Evolutionary conservation across 2,797 vertebrate species (phyloP), one percentile per base, ranked within the genome.

Genomic region (Hydrocynus forskahlii): DNA sequence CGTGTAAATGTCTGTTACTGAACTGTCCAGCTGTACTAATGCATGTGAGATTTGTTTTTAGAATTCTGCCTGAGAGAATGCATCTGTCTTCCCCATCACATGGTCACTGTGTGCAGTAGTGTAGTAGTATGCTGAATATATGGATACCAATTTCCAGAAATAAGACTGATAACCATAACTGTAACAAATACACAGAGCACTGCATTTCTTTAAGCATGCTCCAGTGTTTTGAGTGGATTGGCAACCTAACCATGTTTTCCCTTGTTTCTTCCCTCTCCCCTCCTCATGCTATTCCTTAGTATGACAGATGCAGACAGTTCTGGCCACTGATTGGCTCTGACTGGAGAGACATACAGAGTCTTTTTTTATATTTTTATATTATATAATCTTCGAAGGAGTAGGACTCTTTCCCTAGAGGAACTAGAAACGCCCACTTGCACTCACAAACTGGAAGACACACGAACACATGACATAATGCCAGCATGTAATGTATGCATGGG

Each of bases 321-420:
- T 79, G 82, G 43, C 76, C 29, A 86, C 75, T 88, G 82, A 90
- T 89, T 89, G 83, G 86, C 82, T 88, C 67, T 85, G 80, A 79
- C 83, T 84, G 79, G 85, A 82, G 80, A 81, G 1, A 83, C 78
- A 23, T 25, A 76, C 73, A 59, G n/a, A 75, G 13, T 23, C 13
- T n/a, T 68, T 81, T 76, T 84, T 83, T 55, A 59, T 84, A 79
- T 75, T 87, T 87, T 88, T 35, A 75, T 83, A 84, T 91, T 90
- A 93, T 89, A 86, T 91, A 86, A 92, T 89, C 84, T 89, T 88
- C 87, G 88, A 89, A 91, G 86, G 86, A 83, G 86, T 84, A 87
- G 78, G 68, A 85, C 78, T 80, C 52, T 86, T 84, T 88, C 75
- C 86, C 84, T 75, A 16, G 74, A 86, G 78, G 75, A 79, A 78